Conservation (phyloP, 2,797 vertebrate genomes). For the Ispidina lecontei region DNA sequence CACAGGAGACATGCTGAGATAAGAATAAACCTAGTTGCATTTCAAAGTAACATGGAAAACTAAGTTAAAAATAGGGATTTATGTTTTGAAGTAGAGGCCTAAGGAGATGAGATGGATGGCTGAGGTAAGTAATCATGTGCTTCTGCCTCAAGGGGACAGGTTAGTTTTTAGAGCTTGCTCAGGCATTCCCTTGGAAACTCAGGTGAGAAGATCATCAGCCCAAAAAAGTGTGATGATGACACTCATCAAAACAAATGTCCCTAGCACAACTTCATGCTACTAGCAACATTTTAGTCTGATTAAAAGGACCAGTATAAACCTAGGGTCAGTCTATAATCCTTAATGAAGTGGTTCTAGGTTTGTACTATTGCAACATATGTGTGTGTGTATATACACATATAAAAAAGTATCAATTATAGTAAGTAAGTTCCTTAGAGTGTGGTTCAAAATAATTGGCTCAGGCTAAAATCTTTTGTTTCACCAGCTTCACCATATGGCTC, state of each 20-base stretch:
- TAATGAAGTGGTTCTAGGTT: neutral
- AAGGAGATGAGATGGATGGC: neutral
- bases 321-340: neutral
- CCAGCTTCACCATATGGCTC: neutral
- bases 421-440: neutral
- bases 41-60: neutral
- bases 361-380: neutral
- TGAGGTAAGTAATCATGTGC: neutral
- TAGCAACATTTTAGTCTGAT: neutral
- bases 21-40: neutral
- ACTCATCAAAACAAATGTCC: neutral
- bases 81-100: neutral
- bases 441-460: neutral
- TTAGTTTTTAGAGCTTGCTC: neutral
- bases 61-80: neutral
- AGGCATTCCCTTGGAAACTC: neutral
- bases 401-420: neutral
- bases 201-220: neutral
- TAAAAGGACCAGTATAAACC: neutral
- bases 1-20: accelerated
- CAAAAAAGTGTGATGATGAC: neutral
- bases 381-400: neutral
- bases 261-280: neutral
- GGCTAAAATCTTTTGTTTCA: neutral
- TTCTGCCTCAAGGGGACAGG: neutral